Conservation (phyloP, 2,888 invertebrate species). For the Pyrochroa serraticornis region DNA sequence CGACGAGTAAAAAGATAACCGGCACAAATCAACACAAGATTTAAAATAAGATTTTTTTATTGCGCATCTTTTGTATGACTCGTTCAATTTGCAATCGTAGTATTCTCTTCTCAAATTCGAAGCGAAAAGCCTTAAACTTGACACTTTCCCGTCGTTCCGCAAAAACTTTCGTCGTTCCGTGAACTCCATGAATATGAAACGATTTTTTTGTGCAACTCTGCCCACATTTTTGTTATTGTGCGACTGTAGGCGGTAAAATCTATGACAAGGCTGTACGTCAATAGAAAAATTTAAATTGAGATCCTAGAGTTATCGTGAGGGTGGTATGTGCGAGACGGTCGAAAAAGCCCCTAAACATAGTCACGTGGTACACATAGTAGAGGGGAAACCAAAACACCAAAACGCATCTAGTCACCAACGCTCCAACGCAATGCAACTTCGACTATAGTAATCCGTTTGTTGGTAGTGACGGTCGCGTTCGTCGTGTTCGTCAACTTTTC, state of each 20-base stretch:
- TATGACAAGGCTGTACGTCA: constrained; percentile 3
- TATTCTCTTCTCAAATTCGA: no score
- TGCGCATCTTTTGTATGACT: no score
- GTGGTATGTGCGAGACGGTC: constrained; percentile 2
- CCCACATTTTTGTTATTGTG: no score
- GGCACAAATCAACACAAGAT: no score
- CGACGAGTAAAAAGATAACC: no score
- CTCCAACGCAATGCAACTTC: constrained; percentile 26
- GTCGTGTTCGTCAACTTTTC: neutral
- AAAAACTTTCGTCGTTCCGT: no score
- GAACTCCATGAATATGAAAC: neutral
- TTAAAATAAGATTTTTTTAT: no score
- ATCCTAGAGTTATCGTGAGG: constrained; percentile 9
- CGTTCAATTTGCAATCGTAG: no score
- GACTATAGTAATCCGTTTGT: constrained; percentile 15
- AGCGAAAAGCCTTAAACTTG: no score
- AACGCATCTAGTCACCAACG: constrained; percentile 26
- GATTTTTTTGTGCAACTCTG: constrained; percentile 1
- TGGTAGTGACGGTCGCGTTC: constrained; percentile 12
- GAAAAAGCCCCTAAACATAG: constrained; percentile 13
- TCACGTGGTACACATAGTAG: constrained; percentile 27
- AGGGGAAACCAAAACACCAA: constrained; percentile 31
- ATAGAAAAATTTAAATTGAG: constrained; percentile 9
- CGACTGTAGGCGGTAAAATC: neutral
- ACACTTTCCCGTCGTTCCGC: no score